Evolutionary conservation across 2,113 vertebrate species (phyloP).

Genomic region (Platysteira castanea): DNA sequence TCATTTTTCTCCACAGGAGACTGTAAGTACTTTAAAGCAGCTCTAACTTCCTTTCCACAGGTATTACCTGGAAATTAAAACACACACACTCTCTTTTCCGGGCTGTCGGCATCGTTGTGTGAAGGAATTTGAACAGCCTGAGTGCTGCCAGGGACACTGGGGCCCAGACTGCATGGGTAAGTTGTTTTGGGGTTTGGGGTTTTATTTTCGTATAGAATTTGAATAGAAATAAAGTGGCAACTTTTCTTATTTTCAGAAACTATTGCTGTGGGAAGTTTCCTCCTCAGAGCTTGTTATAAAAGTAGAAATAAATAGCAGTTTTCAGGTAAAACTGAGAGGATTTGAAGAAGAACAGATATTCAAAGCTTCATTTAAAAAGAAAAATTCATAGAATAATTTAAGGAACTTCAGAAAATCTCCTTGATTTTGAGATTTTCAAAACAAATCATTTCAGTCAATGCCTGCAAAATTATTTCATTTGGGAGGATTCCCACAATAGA

Average conservation of each 20-base stretch:
- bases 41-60: conserved; percentile 23
- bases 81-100: conserved; percentile 18
- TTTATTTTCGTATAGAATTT: not conserved
- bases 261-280: not conserved
- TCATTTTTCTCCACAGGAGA: not conserved
- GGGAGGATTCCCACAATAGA: fast-evolving
- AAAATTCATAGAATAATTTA: not conserved
- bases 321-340: not conserved
- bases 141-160: conserved; percentile 76
- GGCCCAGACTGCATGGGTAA: conserved; percentile 78
- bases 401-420: not conserved
- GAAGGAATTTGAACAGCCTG: conserved; percentile 59
- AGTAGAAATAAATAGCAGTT: not conserved
- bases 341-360: not conserved
- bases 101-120: conserved; percentile 73
- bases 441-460: not conserved
- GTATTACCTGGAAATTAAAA: conserved; percentile 51
- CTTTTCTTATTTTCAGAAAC: not conserved
- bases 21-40: not conserved
- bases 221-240: not conserved
- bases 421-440: not conserved
- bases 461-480: not conserved
- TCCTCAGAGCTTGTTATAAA: not conserved
- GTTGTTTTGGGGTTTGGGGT: not conserved
- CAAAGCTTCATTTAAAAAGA: not conserved